A percentile compares a stretch with the other conserved stretches of the same genome.
Evolutionary conservation across 2,797 vertebrate genomes (phyloP).

Genomic region (Pseudocheirus occidentalis): DNA sequence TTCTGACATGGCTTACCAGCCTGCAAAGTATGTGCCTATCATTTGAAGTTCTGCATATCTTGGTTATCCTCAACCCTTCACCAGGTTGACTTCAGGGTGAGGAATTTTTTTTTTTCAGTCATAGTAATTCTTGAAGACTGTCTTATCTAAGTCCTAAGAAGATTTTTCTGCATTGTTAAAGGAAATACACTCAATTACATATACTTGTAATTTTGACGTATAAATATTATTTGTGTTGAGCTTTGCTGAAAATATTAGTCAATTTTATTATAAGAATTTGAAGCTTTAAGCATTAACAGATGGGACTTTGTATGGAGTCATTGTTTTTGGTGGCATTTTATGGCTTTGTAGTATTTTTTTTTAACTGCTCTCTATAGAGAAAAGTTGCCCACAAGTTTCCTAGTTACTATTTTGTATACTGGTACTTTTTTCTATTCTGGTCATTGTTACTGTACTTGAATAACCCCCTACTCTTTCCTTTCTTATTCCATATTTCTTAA

Average conservation of each 20-base stretch:
- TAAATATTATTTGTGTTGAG: neutral
- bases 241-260: neutral
- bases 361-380: neutral
- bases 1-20: neutral
- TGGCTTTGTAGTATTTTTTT: neutral
- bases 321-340: neutral
- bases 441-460: neutral
- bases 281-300: neutral
- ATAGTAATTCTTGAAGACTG: neutral
- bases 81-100: neutral
- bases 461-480: neutral
- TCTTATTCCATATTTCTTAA: neutral
- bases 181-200: neutral
- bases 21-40: neutral
- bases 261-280: neutral
- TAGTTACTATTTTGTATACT: neutral
- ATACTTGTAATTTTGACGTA: neutral
- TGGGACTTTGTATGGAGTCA: neutral
- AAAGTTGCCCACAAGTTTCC: neutral
- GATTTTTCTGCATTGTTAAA: neutral
- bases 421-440: neutral
- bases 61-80: neutral
- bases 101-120: neutral
- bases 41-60: neutral
- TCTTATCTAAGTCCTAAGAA: neutral